Base-by-base conservation (phyloP, 1,140 invertebrate genomes). In the Stegodyphus mimosarum region DNA sequence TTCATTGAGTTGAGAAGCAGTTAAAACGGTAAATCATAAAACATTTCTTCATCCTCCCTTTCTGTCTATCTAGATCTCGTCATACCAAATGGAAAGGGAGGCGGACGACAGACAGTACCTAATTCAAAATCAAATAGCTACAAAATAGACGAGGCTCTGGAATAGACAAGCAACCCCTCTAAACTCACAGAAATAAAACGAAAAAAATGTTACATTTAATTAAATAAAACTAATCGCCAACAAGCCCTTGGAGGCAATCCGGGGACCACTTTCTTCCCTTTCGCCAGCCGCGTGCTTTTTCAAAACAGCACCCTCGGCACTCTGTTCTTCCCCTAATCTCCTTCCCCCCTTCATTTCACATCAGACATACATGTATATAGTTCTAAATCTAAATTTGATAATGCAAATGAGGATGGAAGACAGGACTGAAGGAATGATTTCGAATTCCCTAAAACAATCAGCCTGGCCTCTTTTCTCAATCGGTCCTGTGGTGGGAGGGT, bases 171-270 rank as follows among this genome's bases (percentile, higher is more conserved):
- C 51, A n/a, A 55, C n/a, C 53, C 74, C 11, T 49, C 18, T 71
- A 18, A 7, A 13, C 66, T 49, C 69, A 67, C 76, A 1, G 33
- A 33, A 33, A 33, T 33, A 33, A 33, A 33, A 33, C 1, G 33
- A 33, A 78, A 78, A 78, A 77, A 79, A 79, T 70, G 77, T 51
- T 69, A 79, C 77, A 79, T 79, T 79, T 78, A 78, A 79, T 79
- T 79, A 79, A 79, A 79, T 79, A 78, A 78, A 78, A 78, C 77
- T 79, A 79, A 79, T 79, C 77, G 77, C 55, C 77, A 69, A 79
- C 77, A 79, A 79, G 77, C 51, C 77, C 77, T 70, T 49, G 51
- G 63, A 75, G 73, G 33, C 71, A 15, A 15, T 9, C 49, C 50
- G 55, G 9, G 9, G 9, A 11, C 55, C 9, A 11, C 55, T 15